Percentiles rank a stretch among this genome's conserved stretches.
Evolutionary conservation across 2,113 vertebrate species (phyloP).

Genomic region (Ariopsis seemanni): DNA sequence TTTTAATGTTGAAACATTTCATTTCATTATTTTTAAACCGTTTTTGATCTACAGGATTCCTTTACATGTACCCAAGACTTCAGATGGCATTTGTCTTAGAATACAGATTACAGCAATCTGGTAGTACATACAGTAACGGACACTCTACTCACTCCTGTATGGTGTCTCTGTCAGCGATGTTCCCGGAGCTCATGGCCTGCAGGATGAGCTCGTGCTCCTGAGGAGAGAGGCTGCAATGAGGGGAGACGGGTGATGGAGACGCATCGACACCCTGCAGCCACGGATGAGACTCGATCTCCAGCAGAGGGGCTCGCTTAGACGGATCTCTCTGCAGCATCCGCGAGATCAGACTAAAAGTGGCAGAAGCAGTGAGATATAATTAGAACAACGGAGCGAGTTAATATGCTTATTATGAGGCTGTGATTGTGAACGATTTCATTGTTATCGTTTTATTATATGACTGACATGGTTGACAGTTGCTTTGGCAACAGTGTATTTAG

Average conservation of each 20-base stretch:
- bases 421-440: not conserved
- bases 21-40: too few relatives aligned
- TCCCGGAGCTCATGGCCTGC: constrained; percentile 72
- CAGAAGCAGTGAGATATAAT: not conserved
- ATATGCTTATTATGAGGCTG: not conserved
- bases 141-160: constrained; percentile 74
- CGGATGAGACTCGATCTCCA: constrained; percentile 77
- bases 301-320: constrained; percentile 72
- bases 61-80: not conserved
- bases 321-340: constrained; percentile 87
- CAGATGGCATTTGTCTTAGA: not conserved
- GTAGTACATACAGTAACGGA: not conserved
- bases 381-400: not conserved
- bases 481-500: not conserved
- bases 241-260: constrained; percentile 73
- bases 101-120: too few relatives aligned
- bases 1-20: too few relatives aligned
- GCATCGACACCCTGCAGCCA: constrained; percentile 84
- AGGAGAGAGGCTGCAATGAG: constrained; percentile 68
- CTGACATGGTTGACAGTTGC: not conserved
- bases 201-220: constrained; percentile 76
- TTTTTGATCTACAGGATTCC: too few relatives aligned
- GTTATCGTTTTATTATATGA: not conserved
- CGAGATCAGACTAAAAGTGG: constrained; percentile 77
- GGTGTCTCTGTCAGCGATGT: constrained; percentile 69